phyloP scores from a whole-genome alignment of 2,113 vertebrate genomes.

The Gasterosteus aculeatus region DNA sequence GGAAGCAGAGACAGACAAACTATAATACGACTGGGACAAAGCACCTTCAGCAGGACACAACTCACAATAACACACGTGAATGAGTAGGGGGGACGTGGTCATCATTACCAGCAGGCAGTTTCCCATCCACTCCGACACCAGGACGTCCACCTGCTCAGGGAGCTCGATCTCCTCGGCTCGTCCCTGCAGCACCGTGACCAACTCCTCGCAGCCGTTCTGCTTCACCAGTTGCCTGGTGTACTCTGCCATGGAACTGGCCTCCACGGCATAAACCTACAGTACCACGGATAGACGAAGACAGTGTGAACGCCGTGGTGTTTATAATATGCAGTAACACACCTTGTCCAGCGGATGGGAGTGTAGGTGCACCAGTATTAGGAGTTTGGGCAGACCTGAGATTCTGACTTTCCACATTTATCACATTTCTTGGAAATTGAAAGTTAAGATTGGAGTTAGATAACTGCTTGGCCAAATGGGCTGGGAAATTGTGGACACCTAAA shows the following conservation, averaged over 20 bases:
- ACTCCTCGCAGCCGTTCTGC: conserved; percentile 79
- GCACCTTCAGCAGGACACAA: neutral
- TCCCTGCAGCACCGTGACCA: conserved; percentile 80
- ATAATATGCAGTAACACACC: neutral
- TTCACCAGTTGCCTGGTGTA: conserved; percentile 82
- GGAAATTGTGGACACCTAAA: neutral
- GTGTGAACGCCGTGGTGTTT: neutral
- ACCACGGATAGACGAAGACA: neutral
- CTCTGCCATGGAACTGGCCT: conserved; percentile 84
- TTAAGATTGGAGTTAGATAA: neutral
- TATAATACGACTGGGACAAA: neutral
- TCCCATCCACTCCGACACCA: conserved; percentile 89
- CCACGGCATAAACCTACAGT: conserved; percentile 84
- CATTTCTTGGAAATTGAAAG: neutral
- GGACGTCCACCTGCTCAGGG: conserved; percentile 83
- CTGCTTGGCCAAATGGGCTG: neutral
- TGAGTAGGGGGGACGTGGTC: neutral
- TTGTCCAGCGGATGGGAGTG: conserved; percentile 45
- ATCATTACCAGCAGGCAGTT: conserved; percentile 85
- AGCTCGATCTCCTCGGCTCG: conserved; percentile 83
- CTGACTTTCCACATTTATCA: neutral
- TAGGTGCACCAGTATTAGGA: neutral
- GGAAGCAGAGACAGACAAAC: neutral
- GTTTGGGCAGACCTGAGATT: neutral
- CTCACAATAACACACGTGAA: neutral